phyloP scores from a whole-genome alignment of 1,140 invertebrate species.

The Danaus melanippus region DNA sequence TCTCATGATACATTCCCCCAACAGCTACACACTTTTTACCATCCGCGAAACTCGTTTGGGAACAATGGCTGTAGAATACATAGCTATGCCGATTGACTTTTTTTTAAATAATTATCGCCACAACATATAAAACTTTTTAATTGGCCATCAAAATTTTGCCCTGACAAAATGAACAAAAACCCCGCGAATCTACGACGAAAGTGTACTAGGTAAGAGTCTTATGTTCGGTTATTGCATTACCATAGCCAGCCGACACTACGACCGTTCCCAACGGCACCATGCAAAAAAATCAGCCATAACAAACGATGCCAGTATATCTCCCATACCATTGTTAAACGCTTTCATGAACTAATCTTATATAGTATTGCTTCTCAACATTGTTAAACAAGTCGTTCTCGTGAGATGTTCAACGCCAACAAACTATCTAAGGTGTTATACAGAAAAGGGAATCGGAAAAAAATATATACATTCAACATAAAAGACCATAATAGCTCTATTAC shows the following conservation, averaged over 20 bases:
- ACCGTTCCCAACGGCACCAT: too few species aligned
- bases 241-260: too few species aligned
- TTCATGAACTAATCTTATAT: constrained; percentile 49
- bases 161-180: not conserved
- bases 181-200: too few species aligned
- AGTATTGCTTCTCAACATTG: constrained; percentile 57
- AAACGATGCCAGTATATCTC: constrained; percentile 42
- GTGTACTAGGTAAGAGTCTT: too few species aligned
- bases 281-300: constrained; percentile 8
- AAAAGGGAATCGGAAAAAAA: too few species aligned
- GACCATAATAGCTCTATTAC: too few species aligned
- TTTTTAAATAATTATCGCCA: constrained; percentile 17
- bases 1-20: constrained; percentile 55
- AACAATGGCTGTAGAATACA: constrained; percentile 46
- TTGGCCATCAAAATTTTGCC: constrained; percentile 14
- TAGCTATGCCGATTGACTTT: constrained; percentile 34
- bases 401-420: constrained; percentile 21
- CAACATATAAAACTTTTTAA: constrained; percentile 22
- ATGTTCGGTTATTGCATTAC: too few species aligned
- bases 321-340: constrained; percentile 59
- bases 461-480: too few species aligned
- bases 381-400: constrained; percentile 39
- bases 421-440: too few species aligned
- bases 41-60: constrained; percentile 44
- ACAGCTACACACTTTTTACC: constrained; percentile 57